Evolutionary conservation across 1,140 invertebrate genomes (phyloP).

Genomic region (Paralvinella palmiformis): DNA sequence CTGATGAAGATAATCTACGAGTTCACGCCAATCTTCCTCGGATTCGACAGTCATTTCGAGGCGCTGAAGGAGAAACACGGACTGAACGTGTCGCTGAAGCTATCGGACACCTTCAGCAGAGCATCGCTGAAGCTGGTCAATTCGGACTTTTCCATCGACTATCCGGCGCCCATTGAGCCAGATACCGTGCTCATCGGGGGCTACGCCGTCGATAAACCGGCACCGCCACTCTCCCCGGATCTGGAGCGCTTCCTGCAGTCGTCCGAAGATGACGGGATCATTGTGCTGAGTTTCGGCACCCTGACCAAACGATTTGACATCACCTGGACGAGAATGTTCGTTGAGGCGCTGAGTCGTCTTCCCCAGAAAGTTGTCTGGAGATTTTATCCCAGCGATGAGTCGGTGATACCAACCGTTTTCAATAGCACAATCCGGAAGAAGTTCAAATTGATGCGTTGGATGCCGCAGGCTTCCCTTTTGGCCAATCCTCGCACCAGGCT

Average conservation of each 20-base stretch:
- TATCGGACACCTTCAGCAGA: constrained; percentile 9
- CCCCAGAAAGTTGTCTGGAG: constrained; percentile 15
- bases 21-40: constrained; percentile 3
- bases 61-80: constrained; percentile 8
- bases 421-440: neutral
- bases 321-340: constrained; percentile 11
- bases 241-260: constrained; percentile 9
- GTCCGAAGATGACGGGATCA: constrained; percentile 7
- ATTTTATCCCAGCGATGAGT: neutral
- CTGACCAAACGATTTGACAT: constrained; percentile 6
- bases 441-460: constrained; percentile 3
- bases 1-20: constrained; percentile 18
- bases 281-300: constrained; percentile 14
- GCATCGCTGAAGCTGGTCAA: constrained; percentile 15
- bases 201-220: constrained; percentile 10
- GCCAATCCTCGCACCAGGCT: constrained; percentile 28
- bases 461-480: constrained; percentile 18
- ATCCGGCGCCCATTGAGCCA: constrained; percentile 15
- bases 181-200: constrained; percentile 15
- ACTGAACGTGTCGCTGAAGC: constrained; percentile 3
- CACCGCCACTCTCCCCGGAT: constrained; percentile 1
- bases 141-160: constrained; percentile 17
- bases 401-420: neutral
- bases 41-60: constrained; percentile 11
- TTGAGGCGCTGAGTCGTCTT: constrained; percentile 10